Evolutionary conservation across 30 jellyfish, hydroid and myxozoan species (phyloP).

Genomic region (Mastigias papua): DNA sequence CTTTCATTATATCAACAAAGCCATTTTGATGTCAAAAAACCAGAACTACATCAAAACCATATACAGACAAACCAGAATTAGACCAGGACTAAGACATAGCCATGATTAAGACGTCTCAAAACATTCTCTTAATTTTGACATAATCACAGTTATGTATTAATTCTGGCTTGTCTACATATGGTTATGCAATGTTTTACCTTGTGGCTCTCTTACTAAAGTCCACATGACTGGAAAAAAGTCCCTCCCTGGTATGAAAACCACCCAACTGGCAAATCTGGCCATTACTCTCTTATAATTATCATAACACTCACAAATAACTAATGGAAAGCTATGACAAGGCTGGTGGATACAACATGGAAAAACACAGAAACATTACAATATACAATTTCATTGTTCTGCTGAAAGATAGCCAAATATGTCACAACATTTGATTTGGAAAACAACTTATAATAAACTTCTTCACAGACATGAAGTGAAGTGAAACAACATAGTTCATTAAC

Average conservation of each 20-base stretch:
- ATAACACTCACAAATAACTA: no score
- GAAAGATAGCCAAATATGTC: neutral
- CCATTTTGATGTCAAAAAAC: neutral
- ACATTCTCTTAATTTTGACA: neutral
- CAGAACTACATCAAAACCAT: neutral
- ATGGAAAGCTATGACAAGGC: no score
- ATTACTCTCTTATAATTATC: no score
- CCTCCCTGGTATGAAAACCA: no score
- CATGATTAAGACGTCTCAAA: neutral
- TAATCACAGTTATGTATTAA: neutral
- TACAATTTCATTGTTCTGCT: no score
- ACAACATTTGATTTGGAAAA: neutral
- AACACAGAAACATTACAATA: no score
- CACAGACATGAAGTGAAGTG: neutral
- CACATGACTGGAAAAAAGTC: no score
- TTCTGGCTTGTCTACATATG: neutral
- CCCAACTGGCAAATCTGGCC: no score
- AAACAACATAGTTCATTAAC: neutral
- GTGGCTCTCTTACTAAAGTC: no score
- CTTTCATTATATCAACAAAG: neutral
- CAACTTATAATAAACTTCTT: neutral
- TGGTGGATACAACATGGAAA: no score
- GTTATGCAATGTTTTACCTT: no score
- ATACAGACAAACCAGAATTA: neutral
- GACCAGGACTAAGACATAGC: neutral